Evolutionary conservation across 2,113 vertebrate genomes (phyloP).

Genomic region (Labeo rohita): DNA sequence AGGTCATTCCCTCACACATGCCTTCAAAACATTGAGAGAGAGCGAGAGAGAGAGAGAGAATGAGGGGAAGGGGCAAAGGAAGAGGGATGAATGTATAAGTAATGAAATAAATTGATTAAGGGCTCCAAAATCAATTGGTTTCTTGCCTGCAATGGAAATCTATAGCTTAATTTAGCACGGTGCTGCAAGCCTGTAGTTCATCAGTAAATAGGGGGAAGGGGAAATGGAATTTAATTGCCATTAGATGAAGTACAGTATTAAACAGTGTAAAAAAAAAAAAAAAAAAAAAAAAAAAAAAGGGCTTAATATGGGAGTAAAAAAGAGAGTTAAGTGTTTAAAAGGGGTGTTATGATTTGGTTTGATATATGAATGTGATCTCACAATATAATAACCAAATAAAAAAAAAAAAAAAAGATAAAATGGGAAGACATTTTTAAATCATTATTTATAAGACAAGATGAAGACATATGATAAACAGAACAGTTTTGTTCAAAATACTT

Average conservation of each 20-base stretch:
- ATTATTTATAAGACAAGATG: too few species aligned
- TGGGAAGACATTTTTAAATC: too few species aligned
- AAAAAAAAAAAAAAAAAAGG: not conserved
- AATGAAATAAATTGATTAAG: slow-evolving; percentile 96
- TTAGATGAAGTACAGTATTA: slow-evolving; percentile 83
- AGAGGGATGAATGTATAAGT: slow-evolving; percentile 87
- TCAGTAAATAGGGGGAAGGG: slow-evolving; percentile 79
- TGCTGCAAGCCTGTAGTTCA: slow-evolving; percentile 83
- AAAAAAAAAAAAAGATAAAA: too few species aligned
- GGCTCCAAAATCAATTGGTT: slow-evolving; percentile 88
- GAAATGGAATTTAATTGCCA: slow-evolving; percentile 86
- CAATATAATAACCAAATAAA: too few species aligned
- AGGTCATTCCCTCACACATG: slow-evolving; percentile 81
- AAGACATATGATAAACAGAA: too few species aligned
- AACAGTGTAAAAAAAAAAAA: slow-evolving; percentile 56
- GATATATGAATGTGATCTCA: not conserved
- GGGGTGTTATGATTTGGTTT: not conserved
- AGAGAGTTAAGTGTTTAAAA: not conserved
- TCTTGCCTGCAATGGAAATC: slow-evolving; percentile 85
- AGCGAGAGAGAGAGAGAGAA: slow-evolving; percentile 38
- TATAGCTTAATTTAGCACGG: slow-evolving; percentile 91
- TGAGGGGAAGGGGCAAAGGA: slow-evolving; percentile 63
- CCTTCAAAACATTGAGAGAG: not conserved
- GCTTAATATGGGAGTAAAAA: too few species aligned
- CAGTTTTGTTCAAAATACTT: too few species aligned